Evolutionary conservation across 1,140 invertebrate genomes (phyloP).

Genomic region (Drosophila pachea): DNA sequence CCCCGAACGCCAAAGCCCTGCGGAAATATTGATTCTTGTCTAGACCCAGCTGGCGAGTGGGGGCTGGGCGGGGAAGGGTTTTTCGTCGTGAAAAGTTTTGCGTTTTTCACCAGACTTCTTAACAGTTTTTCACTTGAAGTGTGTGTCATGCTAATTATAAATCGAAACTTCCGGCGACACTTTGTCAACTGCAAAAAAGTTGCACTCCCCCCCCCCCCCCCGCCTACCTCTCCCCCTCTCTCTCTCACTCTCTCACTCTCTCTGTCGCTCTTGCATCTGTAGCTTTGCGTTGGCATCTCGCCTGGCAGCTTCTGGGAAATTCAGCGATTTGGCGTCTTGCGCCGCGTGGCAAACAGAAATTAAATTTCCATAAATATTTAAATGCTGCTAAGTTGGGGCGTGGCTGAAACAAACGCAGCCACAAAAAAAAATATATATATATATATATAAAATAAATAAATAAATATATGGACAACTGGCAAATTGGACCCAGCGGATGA

Average conservation of each 20-base stretch:
- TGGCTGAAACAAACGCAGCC: neutral
- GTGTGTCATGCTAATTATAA: conserved; percentile 78
- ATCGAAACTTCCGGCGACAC: conserved; percentile 74
- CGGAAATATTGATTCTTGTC: conserved; percentile 73
- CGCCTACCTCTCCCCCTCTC: neutral
- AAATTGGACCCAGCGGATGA: no score
- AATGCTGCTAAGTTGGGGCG: conserved; percentile 24
- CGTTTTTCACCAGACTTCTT: conserved; percentile 70
- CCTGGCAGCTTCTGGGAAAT: no score
- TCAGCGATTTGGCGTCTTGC: conserved; percentile 38
- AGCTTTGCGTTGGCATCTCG: no score
- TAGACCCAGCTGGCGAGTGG: conserved; percentile 1
- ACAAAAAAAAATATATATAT: neutral
- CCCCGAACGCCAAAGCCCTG: conserved; percentile 31
- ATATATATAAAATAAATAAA: no score
- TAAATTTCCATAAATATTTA: conserved; percentile 54
- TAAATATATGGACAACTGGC: conserved; percentile 2
- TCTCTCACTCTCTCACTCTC: neutral
- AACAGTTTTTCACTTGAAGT: conserved; percentile 66
- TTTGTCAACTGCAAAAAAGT: conserved; percentile 70
- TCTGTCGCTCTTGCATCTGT: conserved; percentile 29
- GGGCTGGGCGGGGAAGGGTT: neutral
- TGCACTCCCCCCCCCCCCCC: neutral
- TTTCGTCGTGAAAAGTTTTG: conserved; percentile 46
- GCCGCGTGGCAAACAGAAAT: conserved; percentile 58